Evolutionary conservation across 2,888 invertebrate genomes (phyloP), one percentile per base, ranked within the genome.

Genomic region (Xestia xanthographa): DNA sequence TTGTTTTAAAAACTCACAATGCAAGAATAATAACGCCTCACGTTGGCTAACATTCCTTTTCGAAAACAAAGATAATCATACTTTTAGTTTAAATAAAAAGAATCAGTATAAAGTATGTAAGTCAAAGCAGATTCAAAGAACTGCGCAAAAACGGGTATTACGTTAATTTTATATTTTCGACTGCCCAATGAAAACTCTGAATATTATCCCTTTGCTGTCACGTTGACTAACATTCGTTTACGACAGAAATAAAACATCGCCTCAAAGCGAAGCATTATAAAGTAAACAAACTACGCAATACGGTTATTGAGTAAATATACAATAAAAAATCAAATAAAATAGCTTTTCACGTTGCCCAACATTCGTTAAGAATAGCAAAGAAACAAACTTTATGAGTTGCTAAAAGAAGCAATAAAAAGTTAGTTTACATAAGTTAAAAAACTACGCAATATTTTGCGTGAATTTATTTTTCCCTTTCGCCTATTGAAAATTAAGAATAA

Each of bases 321-420:
- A 38, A 50, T n/a, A 53, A 11, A n/a, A 2, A 11, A 34, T 34
- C 3, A 38, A 38, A 38, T 12, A 12, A 12, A 62, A 60, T 5
- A 0, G 38, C 5, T 34, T 43, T 20, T 78, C 53, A 56, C 65
- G 65, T 75, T 76, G 56, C 11, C 1, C 2, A 58, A 66, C 41
- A 41, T 75, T 66, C 1, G 20, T 48, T 17, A 0, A 38, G 22
- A 65, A 65, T 41, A 53, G 6, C 26, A 63, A 5, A 3, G 43
- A 45, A 20, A n/a, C n/a, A 43, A 50, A 26, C 6, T 29, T 9
- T 12, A 53, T 20, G 34, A 0, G 9, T 66, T 48, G 56, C 56
- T 11, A 45, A 75, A 62, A 0, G 62, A 77, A 70, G 38, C 79
- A 53, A n/a, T 77, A 65, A 12, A 71, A 76, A 79, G 41, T 68